Conservation (phyloP, 2,888 invertebrate genomes). For the Drosophila pseudotalamancana region DNA sequence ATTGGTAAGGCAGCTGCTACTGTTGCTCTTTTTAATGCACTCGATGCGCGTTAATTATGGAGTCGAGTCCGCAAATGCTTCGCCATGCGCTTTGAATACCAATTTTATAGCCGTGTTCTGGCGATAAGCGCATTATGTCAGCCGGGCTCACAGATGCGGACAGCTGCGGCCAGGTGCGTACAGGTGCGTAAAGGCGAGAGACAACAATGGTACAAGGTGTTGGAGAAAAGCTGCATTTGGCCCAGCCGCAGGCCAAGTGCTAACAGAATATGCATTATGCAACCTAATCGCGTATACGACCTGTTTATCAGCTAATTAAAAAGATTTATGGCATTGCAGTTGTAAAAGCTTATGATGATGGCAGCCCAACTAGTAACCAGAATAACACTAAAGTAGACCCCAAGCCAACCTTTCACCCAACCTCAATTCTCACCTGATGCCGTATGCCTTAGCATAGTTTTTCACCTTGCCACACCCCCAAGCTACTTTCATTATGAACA, state of each 20-base stretch:
- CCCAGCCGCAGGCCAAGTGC: neutral
- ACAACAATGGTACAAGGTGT: neutral
- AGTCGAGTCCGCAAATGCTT: conserved; percentile 10
- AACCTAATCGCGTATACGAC: conserved; percentile 45
- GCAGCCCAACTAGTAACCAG: neutral
- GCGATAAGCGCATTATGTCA: conserved; percentile 32
- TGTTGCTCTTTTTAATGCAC: conserved; percentile 3
- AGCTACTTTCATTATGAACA: neutral
- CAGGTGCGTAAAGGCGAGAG: too few species aligned
- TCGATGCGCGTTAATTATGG: conserved; percentile 16
- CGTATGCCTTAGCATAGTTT: neutral
- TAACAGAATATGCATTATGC: conserved; percentile 36
- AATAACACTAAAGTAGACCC: too few species aligned
- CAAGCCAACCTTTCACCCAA: neutral
- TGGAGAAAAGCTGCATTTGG: neutral
- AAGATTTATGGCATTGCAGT: conserved; percentile 56
- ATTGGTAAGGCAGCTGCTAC: neutral
- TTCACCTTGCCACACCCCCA: neutral
- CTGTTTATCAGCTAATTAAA: conserved; percentile 65
- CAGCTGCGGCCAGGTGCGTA: neutral
- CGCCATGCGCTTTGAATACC: conserved; percentile 29
- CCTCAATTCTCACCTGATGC: neutral
- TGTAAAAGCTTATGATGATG: conserved; percentile 32
- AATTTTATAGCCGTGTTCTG: conserved; percentile 16
- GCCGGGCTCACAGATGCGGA: neutral